Evolutionary conservation across 2,797 vertebrate species (phyloP).

Genomic region (Mormyrops attenuatus): DNA sequence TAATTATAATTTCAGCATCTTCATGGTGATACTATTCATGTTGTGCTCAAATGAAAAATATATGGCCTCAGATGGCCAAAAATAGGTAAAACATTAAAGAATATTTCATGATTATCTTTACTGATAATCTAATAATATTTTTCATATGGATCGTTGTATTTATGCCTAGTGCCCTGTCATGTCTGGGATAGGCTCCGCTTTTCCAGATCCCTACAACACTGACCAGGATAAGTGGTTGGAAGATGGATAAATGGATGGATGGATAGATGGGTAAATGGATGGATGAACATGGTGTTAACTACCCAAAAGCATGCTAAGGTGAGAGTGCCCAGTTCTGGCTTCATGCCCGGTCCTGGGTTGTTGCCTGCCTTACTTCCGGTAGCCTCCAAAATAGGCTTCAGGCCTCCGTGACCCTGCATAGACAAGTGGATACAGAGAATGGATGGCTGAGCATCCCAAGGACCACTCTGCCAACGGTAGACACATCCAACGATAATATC

Average conservation of each 20-base stretch:
- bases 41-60: not conserved
- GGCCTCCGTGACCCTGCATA: not conserved
- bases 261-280: not conserved
- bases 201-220: not conserved
- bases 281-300: not conserved
- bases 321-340: not conserved
- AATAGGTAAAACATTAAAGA: not conserved
- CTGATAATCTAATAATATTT: not conserved
- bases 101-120: not conserved
- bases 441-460: not conserved
- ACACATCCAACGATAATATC: not conserved
- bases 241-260: not conserved
- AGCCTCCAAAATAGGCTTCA: not conserved
- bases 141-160: not conserved
- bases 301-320: not conserved
- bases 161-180: not conserved
- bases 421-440: not conserved
- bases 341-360: not conserved
- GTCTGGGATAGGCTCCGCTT: not conserved
- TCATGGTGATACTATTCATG: not conserved
- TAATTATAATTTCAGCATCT: not conserved
- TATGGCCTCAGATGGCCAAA: not conserved
- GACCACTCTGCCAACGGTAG: not conserved
- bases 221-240: not conserved
- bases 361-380: not conserved